Conservation (phyloP, 53 echinoderm and acorn worm genomes). For the Patiria pectinifera region DNA sequence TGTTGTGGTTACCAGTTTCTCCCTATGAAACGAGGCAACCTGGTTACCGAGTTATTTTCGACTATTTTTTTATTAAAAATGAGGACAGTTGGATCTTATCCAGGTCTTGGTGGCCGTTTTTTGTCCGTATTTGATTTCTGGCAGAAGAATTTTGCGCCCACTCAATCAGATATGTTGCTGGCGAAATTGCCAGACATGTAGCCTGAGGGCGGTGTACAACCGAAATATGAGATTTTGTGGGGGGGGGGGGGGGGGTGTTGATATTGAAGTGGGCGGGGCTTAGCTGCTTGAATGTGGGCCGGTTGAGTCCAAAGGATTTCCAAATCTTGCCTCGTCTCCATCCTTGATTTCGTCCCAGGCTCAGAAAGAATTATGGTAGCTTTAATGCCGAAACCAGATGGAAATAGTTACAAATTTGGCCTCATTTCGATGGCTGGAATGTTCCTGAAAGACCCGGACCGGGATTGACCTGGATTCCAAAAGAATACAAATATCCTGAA, state of each 20-base stretch:
- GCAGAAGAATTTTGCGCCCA: background rate
- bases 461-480: too few relatives aligned
- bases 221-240: background rate
- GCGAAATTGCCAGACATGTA: background rate
- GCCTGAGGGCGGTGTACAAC: background rate
- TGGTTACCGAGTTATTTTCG: background rate
- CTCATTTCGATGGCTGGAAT: too few relatives aligned
- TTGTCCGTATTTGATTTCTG: background rate
- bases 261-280: too few relatives aligned
- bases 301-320: too few relatives aligned
- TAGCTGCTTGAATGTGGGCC: too few relatives aligned
- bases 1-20: background rate
- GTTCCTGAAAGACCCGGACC: too few relatives aligned
- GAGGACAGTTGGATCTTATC: background rate
- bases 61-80: background rate
- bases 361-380: too few relatives aligned
- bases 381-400: too few relatives aligned
- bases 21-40: background rate
- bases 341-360: too few relatives aligned
- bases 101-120: background rate
- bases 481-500: too few relatives aligned
- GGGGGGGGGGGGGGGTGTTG: background rate
- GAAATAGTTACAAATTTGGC: too few relatives aligned
- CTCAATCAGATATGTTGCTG: background rate
- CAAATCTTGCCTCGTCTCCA: too few relatives aligned